Evolutionary conservation across 2,113 vertebrate species (phyloP).

Genomic region (Telmatochromis brachygnathus): DNA sequence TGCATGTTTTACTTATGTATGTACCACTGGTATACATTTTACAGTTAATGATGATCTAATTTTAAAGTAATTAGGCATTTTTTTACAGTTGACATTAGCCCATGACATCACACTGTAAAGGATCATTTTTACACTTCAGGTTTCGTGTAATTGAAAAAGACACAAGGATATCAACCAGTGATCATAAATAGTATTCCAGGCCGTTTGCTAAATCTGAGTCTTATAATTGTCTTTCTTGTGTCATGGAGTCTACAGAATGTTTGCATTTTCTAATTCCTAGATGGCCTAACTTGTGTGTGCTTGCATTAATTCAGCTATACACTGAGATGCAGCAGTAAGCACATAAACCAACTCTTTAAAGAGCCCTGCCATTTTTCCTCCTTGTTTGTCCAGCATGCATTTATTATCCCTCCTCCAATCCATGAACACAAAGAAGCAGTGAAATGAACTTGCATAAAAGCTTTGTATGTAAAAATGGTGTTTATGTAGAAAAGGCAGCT

Average conservation of each 20-base stretch:
- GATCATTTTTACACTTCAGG: not conserved
- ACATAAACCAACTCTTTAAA: constrained; percentile 41
- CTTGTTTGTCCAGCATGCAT: constrained; percentile 22
- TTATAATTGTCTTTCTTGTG: not conserved
- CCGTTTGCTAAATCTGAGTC: constrained; percentile 4
- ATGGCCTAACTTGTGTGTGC: not conserved
- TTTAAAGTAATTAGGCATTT: not conserved
- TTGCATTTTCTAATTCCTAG: not conserved
- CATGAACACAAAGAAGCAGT: constrained; percentile 11
- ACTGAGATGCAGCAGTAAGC: constrained; percentile 18
- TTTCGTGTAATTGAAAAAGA: not conserved
- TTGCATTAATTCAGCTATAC: constrained; percentile 31
- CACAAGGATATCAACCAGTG: not conserved
- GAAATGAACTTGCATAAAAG: constrained; percentile 48
- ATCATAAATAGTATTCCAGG: not conserved
- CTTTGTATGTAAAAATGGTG: constrained; percentile 39
- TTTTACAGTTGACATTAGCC: not conserved
- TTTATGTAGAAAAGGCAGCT: constrained; percentile 46
- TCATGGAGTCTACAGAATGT: not conserved
- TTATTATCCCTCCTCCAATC: constrained; percentile 1
- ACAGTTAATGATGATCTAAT: not conserved
- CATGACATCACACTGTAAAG: not conserved
- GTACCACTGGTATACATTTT: not conserved
- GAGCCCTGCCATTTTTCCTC: not conserved
- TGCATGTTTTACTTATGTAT: not conserved